phyloP scores from a whole-genome alignment of 2,888 invertebrate genomes.

The Tetragonisca angustula region DNA sequence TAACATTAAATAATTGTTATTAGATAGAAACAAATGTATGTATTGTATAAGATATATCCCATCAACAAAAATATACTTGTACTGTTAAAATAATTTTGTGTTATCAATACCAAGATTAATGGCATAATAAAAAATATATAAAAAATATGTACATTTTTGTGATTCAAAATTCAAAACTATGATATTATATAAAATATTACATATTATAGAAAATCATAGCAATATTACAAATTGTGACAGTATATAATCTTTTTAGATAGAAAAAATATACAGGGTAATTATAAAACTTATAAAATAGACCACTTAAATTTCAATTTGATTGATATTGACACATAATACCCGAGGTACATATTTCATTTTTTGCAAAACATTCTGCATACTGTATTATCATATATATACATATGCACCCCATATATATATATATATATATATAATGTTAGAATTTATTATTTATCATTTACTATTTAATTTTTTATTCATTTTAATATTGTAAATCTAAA shows the following conservation, averaged over 20 bases:
- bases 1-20: conserved; percentile 67
- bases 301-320: too few species aligned
- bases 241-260: neutral
- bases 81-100: conserved; percentile 50
- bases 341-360: too few species aligned
- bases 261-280: neutral
- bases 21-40: conserved; percentile 72
- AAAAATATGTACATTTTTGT: neutral
- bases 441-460: neutral
- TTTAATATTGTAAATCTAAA: neutral
- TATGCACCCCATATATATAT: too few species aligned
- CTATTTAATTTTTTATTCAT: neutral
- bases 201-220: neutral
- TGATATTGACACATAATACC: too few species aligned
- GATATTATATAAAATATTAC: neutral
- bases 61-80: conserved; percentile 68
- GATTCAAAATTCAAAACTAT: neutral
- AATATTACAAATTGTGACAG: neutral
- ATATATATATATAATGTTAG: neutral
- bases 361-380: too few species aligned
- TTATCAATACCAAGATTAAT: neutral
- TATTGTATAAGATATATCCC: conserved; percentile 75
- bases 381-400: too few species aligned
- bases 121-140: neutral
- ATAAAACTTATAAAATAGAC: too few species aligned